Conservation (phyloP, 2,888 invertebrate genomes). For the Andricus quercusramuli region DNA sequence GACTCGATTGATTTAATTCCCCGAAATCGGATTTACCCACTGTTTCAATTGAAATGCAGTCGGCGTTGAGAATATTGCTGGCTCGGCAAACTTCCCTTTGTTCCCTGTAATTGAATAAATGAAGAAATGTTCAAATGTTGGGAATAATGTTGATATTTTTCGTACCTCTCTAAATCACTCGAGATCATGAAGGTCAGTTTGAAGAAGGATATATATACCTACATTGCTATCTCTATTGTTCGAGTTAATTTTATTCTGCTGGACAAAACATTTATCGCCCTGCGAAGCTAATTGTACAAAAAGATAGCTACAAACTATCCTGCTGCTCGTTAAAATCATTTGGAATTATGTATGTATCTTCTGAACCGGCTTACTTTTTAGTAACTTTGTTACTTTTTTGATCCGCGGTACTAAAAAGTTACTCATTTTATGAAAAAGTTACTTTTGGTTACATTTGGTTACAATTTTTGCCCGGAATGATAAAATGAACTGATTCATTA, state of each 20-base stretch:
- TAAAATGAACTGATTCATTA: too few relatives aligned
- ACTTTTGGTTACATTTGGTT: too few relatives aligned
- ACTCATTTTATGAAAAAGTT: too few relatives aligned
- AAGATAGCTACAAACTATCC: neutral
- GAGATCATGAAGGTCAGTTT: neutral
- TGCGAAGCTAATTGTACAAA: neutral
- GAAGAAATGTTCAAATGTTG: neutral
- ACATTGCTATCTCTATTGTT: neutral
- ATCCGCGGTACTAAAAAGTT: too few relatives aligned
- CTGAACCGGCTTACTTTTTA: too few relatives aligned
- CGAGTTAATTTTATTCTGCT: neutral
- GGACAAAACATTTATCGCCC: constrained; percentile 3
- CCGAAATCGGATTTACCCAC: constrained; percentile 17
- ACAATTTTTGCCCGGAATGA: too few relatives aligned
- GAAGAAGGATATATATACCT: neutral
- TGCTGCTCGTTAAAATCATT: neutral
- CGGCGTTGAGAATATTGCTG: neutral
- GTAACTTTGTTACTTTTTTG: too few relatives aligned
- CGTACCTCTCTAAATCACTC: neutral
- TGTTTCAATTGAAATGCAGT: constrained; percentile 25
- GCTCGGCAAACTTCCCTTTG: neutral
- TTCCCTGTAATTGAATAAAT: constrained; percentile 21
- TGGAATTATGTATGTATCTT: too few relatives aligned
- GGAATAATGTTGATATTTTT: neutral
- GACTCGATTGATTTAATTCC: constrained; percentile 24